Evolutionary conservation across 2,888 invertebrate species (phyloP).

Genomic region (Drosophila fungiperda): DNA sequence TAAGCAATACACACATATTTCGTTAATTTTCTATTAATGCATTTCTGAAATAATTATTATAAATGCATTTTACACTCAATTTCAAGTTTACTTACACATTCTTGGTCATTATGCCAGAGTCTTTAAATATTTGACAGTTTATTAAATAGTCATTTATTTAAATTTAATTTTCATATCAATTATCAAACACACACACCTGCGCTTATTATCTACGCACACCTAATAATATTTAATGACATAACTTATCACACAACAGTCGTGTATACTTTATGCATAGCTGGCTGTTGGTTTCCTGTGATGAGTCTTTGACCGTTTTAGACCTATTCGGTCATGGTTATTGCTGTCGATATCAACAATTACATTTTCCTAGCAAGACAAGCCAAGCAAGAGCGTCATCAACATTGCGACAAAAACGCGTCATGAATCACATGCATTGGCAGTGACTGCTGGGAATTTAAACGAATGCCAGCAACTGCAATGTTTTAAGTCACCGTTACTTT

Average conservation of each 20-base stretch:
- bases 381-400: slow-evolving; percentile 37
- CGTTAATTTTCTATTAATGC: neutral
- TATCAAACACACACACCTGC: slow-evolving; percentile 8
- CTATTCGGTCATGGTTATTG: slow-evolving; percentile 49
- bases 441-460: slow-evolving; percentile 29
- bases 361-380: slow-evolving; percentile 4
- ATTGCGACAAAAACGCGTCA: slow-evolving; percentile 47
- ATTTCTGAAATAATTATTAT: neutral
- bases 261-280: slow-evolving; percentile 34
- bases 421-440: slow-evolving; percentile 65
- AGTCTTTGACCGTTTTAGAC: slow-evolving; percentile 46
- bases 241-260: slow-evolving; percentile 34
- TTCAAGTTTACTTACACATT: neutral
- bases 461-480: slow-evolving; percentile 38
- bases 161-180: slow-evolving; percentile 9
- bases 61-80: neutral
- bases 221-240: slow-evolving; percentile 58
- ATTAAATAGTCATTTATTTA: slow-evolving; percentile 8
- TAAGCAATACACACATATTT: neutral
- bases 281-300: slow-evolving; percentile 37
- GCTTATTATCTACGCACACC: slow-evolving; percentile 34
- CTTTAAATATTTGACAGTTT: neutral
- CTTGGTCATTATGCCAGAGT: neutral
- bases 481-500: slow-evolving; percentile 28
- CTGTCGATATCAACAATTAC: slow-evolving; percentile 25